A percentile compares a stretch with the other conserved stretches of the same genome.
Conservation (phyloP, 2,113 vertebrate species). For the Cyanistes caeruleus region DNA sequence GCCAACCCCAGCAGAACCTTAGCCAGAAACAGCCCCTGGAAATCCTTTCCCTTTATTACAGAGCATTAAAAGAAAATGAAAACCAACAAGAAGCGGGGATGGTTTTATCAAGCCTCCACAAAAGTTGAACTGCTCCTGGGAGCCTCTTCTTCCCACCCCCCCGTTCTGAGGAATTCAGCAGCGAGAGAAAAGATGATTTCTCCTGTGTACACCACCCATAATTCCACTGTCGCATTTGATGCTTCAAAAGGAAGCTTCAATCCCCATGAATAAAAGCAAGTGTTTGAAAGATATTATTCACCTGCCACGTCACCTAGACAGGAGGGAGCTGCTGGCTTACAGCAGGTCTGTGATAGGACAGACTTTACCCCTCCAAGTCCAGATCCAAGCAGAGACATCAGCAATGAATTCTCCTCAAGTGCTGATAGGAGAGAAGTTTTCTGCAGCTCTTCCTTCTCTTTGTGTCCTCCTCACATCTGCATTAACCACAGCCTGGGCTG, state of each 20-base stretch:
- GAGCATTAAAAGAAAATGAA: not conserved
- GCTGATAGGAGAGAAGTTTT: not conserved
- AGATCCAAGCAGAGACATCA: not conserved
- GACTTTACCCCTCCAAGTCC: not conserved
- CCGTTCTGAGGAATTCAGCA: not conserved
- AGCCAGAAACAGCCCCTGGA: not conserved
- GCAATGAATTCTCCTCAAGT: not conserved
- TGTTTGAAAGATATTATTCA: constrained; percentile 25
- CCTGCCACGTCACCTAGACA: not conserved
- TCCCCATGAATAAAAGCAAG: not conserved
- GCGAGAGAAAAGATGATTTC: not conserved
- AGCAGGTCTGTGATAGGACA: not conserved
- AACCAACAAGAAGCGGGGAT: not conserved
- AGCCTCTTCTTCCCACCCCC: not conserved
- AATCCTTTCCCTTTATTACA: constrained; percentile 10
- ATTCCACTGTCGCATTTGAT: not conserved
- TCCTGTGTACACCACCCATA: not conserved
- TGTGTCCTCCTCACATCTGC: not conserved
- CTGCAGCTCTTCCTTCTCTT: not conserved
- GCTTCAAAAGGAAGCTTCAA: constrained; percentile 2
- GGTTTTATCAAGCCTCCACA: constrained; percentile 3
- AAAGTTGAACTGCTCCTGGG: not conserved
- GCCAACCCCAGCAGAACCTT: not conserved
- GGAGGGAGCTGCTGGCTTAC: not conserved
- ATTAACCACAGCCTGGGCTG: not conserved